These are phyloP conservation scores for Cryptops parisi DNA, from an alignment of 2,888 invertebrate genomes.

Conservation along the genomic window DNA sequence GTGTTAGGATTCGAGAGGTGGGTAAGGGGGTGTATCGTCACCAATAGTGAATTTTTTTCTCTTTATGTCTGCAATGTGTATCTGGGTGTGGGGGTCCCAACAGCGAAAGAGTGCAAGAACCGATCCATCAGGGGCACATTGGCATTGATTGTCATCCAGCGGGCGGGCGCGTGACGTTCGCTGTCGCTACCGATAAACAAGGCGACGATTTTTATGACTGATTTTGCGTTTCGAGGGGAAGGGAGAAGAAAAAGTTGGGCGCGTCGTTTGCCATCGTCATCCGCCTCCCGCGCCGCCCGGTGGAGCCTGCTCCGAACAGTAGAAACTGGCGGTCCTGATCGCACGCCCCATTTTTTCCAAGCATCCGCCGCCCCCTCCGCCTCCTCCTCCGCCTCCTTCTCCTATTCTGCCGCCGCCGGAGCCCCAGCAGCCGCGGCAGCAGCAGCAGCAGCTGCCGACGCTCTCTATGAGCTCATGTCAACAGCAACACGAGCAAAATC, in stretches of 20 bases:
- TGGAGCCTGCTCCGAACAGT: slow-evolving; percentile 4
- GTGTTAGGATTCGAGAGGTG: too few species aligned
- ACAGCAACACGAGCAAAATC: background rate
- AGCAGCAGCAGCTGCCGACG: background rate
- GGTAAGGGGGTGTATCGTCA: too few species aligned
- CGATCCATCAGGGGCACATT: slow-evolving; percentile 11
- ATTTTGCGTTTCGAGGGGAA: too few species aligned
- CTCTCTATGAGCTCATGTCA: slow-evolving; percentile 2
- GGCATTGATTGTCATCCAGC: slow-evolving; percentile 11
- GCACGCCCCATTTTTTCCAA: slow-evolving; percentile 9
- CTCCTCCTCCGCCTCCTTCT: background rate
- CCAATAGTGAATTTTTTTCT: too few species aligned
- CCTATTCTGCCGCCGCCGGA: background rate
- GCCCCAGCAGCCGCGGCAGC: background rate
- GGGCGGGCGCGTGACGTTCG: slow-evolving; percentile 5
- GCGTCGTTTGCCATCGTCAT: too few species aligned
- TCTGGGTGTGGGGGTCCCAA: too few species aligned
- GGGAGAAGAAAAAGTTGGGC: slow-evolving; percentile 10
- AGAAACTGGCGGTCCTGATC: slow-evolving; percentile 9
- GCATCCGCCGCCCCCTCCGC: background rate
- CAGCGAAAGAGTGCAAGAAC: background rate
- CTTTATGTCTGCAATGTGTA: too few species aligned
- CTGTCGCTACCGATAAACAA: slow-evolving; percentile 12
- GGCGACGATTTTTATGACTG: slow-evolving; percentile 12
- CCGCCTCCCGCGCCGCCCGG: too few species aligned